phyloP scores from a whole-genome alignment of 2,888 invertebrate genomes.

The Doris montereyensis region DNA sequence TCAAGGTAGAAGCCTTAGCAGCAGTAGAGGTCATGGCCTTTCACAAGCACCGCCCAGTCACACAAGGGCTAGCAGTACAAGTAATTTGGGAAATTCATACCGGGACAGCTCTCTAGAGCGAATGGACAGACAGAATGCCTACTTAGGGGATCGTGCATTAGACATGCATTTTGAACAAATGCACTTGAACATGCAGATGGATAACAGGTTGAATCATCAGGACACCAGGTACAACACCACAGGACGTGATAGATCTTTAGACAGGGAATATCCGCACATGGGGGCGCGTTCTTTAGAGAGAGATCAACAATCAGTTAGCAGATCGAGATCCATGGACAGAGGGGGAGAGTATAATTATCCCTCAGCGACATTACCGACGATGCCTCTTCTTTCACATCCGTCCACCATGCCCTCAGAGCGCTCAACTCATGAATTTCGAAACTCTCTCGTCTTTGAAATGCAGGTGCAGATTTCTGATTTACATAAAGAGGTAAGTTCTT shows the following conservation, averaged over 20 bases:
- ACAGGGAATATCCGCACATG: constrained; percentile 75
- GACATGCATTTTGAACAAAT: constrained; percentile 64
- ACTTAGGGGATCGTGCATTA: constrained; percentile 68
- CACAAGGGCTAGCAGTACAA: constrained; percentile 55
- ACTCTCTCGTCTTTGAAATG: constrained; percentile 69
- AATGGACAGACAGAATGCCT: constrained; percentile 48
- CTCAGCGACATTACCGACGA: constrained; percentile 41
- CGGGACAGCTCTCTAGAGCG: constrained; percentile 69
- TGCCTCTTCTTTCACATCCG: constrained; percentile 41
- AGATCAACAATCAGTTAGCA: constrained; percentile 57
- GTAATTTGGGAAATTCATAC: constrained; percentile 47
- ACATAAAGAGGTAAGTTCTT: constrained; percentile 81
- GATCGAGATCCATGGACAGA: constrained; percentile 64
- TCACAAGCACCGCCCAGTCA: constrained; percentile 25
- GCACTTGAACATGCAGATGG: constrained; percentile 47
- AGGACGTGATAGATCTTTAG: constrained; percentile 78
- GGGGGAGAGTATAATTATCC: constrained; percentile 55
- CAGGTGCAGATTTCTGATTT: constrained; percentile 91
- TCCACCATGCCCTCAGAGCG: constrained; percentile 42
- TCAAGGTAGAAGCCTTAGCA: constrained; percentile 40
- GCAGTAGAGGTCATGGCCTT: constrained; percentile 32
- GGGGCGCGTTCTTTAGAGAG: constrained; percentile 69
- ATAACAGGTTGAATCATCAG: constrained; percentile 42
- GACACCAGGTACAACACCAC: constrained; percentile 46
- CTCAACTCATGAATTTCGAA: constrained; percentile 53